Base-by-base conservation (phyloP, 2,113 vertebrate genomes). In the Holacanthus passer region DNA sequence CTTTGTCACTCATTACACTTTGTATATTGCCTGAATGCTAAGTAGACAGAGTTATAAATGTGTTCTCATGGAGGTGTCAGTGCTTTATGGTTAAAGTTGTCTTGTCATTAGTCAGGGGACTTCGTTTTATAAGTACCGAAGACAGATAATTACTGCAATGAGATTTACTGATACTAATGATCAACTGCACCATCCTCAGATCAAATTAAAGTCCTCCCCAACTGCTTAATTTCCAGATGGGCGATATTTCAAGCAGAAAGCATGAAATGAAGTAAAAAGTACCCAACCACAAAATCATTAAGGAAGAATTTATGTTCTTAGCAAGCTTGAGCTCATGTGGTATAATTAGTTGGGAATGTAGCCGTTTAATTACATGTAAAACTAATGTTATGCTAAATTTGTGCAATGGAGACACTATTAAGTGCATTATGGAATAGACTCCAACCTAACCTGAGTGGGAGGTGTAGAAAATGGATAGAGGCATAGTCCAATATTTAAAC, bases 161-260 rank as follows among this genome's bases (percentile, higher is more conserved):
- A 74, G 66, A 75, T 73, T 52, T 37, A 41, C 29, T 56, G 64
- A 62, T 53, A 39, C 48, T 39, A 77, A 71, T 7, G 9, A 74
- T 73, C 53, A 78, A 35, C 52, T 63, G 63, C 24, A 0, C 52
- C 31, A 20, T 9, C 45, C 59, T 73, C 43, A 3, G 55, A 67
- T 64, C 60, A 78, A 72, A 83, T 88, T 82, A 83, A 87, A 74
- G 12, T 71, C 55, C 58, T 58, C 29, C 31, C 20, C 73, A 77
- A 79, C 59, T 41, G 60, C 58, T 55, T 65, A 53, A 67, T 82
- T 84, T 82, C 52, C 67, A 62, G 41, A 59, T 68, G 58, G 68
- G 3, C 0, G 8, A 62, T 60, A 70, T 67, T 53, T 76, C 17
- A 86, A 63, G 31, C 52, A 53, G 59, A 62, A 41, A 63, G 55